Evolutionary conservation across 2,113 vertebrate species (phyloP).

Genomic region (Synchiropus splendidus): DNA sequence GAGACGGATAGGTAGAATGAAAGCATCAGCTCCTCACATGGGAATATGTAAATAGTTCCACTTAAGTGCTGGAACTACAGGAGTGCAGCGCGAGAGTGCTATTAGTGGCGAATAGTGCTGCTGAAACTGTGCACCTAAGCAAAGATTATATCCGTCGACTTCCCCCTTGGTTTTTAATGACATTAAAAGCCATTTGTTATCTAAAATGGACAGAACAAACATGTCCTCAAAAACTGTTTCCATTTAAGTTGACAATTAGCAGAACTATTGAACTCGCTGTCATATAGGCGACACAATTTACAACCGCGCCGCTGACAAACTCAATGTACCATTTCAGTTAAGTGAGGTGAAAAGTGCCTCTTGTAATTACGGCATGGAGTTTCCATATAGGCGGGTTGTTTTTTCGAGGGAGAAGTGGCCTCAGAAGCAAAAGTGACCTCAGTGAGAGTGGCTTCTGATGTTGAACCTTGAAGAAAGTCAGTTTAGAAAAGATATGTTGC

Average conservation of each 20-base stretch:
- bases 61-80: slow-evolving; percentile 37
- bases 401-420: too few species aligned
- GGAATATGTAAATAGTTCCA: slow-evolving; percentile 41
- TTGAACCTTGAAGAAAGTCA: too few species aligned
- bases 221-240: slow-evolving; percentile 1
- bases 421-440: too few species aligned
- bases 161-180: slow-evolving; percentile 4
- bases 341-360: background rate
- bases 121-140: slow-evolving; percentile 11
- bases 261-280: background rate
- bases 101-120: slow-evolving; percentile 13
- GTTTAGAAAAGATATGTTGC: too few species aligned
- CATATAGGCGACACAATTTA: background rate
- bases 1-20: slow-evolving; percentile 31
- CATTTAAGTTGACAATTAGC: background rate
- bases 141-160: too few species aligned
- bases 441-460: too few species aligned
- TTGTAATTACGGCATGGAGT: too few species aligned
- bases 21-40: slow-evolving; percentile 36
- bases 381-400: too few species aligned
- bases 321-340: background rate
- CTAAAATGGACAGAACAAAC: slow-evolving; percentile 8
- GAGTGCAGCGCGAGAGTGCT: slow-evolving; percentile 19
- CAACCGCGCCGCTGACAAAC: background rate
- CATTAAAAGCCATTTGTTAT: slow-evolving; percentile 13